A percentile compares a stretch with the other conserved stretches of the same genome.
Conservation (phyloP, 92 coral and sea anemone genomes). For the Palythoa caribaeorum region DNA sequence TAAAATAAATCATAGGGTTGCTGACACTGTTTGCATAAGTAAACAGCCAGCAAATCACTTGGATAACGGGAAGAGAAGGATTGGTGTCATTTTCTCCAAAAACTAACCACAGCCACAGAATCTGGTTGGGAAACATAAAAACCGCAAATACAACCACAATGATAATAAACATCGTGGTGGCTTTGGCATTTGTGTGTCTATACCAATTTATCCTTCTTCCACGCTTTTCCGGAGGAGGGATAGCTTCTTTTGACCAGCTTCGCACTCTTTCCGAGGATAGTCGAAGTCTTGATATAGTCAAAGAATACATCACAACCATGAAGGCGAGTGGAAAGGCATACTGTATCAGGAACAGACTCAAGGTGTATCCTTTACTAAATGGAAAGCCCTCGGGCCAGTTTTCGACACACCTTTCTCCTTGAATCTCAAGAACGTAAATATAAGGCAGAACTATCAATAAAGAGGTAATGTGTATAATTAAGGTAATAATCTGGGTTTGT, state of each 20-base stretch:
- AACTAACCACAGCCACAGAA: constrained; percentile 77
- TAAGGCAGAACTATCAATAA: constrained; percentile 76
- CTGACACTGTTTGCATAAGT: constrained; percentile 74
- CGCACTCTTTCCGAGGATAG: constrained; percentile 66
- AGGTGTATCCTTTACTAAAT: constrained; percentile 80
- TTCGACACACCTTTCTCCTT: constrained; percentile 73
- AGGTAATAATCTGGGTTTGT: constrained; percentile 68
- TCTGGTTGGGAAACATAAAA: constrained; percentile 73
- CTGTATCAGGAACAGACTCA: constrained; percentile 80
- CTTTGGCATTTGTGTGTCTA: constrained; percentile 25
- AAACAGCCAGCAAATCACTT: constrained; percentile 71
- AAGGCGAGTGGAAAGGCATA: constrained; percentile 84
- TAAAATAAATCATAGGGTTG: constrained; percentile 67
- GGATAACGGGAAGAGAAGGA: constrained; percentile 34
- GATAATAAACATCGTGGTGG: constrained; percentile 70
- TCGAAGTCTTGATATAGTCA: constrained; percentile 75
- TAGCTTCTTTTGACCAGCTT: constrained; percentile 40
- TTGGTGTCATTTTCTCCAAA: constrained; percentile 50
- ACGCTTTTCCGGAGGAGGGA: neutral
- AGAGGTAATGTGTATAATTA: constrained; percentile 61
- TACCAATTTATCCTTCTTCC: neutral
- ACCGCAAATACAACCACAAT: constrained; percentile 72
- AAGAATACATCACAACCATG: constrained; percentile 80
- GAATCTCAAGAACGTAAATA: constrained; percentile 68
- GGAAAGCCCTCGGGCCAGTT: constrained; percentile 73